Base-by-base conservation (phyloP, 2,888 invertebrate genomes). In the Drosophila setosimentum region DNA sequence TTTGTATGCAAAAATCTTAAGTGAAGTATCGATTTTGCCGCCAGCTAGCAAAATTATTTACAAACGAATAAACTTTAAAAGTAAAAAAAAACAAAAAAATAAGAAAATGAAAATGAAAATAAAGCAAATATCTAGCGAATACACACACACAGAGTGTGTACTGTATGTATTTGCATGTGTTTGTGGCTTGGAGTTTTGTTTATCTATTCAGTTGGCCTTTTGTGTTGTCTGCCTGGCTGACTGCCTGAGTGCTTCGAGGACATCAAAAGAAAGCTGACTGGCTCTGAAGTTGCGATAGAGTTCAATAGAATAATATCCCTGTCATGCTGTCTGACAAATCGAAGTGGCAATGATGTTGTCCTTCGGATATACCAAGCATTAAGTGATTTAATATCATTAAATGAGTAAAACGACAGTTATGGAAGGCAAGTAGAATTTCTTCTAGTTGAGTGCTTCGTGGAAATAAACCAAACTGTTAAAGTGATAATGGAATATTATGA, bases 21-120 rank as follows among this genome's bases (percentile, higher is more conserved):
- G 75, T 75, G 76, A 87, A 87, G 87, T 90, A 87, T 87, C 89
- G 87, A 87, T 87, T 87, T 89, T 83, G 87, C 87, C 84, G 57
- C 49, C 48, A 80, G 87, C 87, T 76, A 76, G 49, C 24, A 81
- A 79, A 83, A 87, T 87, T 87, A 87, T 82, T 90, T 81, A 90
- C 87, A 90, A 90, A 78, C 84, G 89, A 83, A 78, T 89, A 76
- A 87, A 87, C 87, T 87, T 87, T 73, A 51, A 54, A 79, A 86
- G 81, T 64, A 73, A 48, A 73, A 69, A 73, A 72, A 58, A 73
- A 55, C 62, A 62, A 35, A 53, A 21, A 0, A 21, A 37, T 37
- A n/a, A 10, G 11, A 11, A 33, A 5, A 33, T 33, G 3, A 16
- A 35, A 16, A 35, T 35, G 5, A 6, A 42, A 42, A 13, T 13